Percentiles rank a stretch among this genome's conserved stretches.
These are phyloP conservation scores for Slavum lentiscoides DNA, from an alignment of 2,888 invertebrate species.

Conservation along the genomic window DNA sequence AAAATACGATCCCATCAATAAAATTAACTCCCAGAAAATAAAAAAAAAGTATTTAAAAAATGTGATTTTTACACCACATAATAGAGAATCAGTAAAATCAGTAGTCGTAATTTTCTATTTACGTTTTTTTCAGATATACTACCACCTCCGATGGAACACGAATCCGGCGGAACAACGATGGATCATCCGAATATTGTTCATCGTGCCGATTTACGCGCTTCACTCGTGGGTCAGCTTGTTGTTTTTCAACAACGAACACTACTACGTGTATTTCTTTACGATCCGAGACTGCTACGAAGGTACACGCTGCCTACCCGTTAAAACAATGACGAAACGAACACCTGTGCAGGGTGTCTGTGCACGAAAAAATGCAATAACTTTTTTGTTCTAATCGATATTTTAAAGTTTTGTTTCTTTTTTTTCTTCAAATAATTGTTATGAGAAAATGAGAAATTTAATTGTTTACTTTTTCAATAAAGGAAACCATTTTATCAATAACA, in stretches of 20 bases:
- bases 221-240: constrained; percentile 98
- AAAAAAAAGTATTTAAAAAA: not conserved
- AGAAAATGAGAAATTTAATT: too few species aligned
- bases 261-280: constrained; percentile 98
- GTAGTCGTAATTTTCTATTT: constrained; percentile 23
- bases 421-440: too few species aligned
- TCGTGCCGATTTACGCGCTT: constrained; percentile 97
- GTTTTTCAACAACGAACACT: constrained; percentile 96
- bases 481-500: too few species aligned
- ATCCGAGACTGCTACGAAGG: constrained; percentile 99
- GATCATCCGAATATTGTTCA: constrained; percentile 98
- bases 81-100: not conserved
- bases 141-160: constrained; percentile 97
- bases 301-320: constrained; percentile 60
- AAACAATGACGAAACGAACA: not conserved
- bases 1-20: too few species aligned
- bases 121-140: constrained; percentile 81
- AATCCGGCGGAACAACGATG: constrained; percentile 98
- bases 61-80: too few species aligned
- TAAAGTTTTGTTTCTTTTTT: too few species aligned
- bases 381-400: too few species aligned
- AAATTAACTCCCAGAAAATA: too few species aligned
- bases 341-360: too few species aligned
- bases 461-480: too few species aligned
- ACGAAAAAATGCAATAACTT: too few species aligned